Base-by-base conservation (phyloP, 2,888 invertebrate genomes). In the Dryobotodes eremita region DNA sequence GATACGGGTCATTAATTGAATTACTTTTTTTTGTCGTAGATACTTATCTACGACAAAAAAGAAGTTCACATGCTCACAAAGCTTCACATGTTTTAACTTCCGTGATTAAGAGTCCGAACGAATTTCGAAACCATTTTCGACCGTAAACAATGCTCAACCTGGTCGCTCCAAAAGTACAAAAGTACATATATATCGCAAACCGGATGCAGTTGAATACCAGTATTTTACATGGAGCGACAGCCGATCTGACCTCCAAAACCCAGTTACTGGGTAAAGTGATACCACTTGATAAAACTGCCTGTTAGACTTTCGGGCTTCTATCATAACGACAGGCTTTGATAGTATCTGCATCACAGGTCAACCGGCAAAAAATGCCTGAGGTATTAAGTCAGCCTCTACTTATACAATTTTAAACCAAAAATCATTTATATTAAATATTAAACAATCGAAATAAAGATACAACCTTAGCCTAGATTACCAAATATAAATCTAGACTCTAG, bases 391-490 rank as follows among this genome's bases (percentile, higher is more conserved):
- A 1, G 11, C n/a, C 5, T 55, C n/a, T n/a, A n/a, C n/a, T n/a
- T n/a, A n/a, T 23, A n/a, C 20, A n/a, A 55, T 3, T n/a, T n/a
- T 13, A 57, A 57, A 5, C 1, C 57, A 57, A 57, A 13, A n/a
- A 57, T 55, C 15, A 15, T 50, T 50, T 23, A 64, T 50, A 17
- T 15, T 15, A 5, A 64, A 26, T 17, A 50, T 2, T 53, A 1
- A 10, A 15, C 53, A 10, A 26, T 11, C 10, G 2, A 6, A 17
- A 71, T 42, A 42, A 17, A 55, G 7, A 42, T 10, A 71, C 26
- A 15, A 42, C 71, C 26, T 74, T 48, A 50, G 17, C 26, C n/a
- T 76, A 62, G 53, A n/a, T 76, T 10, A 62, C 13, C 15, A 75
- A 23, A 26, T 3, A 59, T 73, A 74, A 75, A 61, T 59, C 50